These are phyloP conservation scores for Cecropterus lyciades DNA, from an alignment of 1,140 invertebrate species.

Conservation along the genomic window DNA sequence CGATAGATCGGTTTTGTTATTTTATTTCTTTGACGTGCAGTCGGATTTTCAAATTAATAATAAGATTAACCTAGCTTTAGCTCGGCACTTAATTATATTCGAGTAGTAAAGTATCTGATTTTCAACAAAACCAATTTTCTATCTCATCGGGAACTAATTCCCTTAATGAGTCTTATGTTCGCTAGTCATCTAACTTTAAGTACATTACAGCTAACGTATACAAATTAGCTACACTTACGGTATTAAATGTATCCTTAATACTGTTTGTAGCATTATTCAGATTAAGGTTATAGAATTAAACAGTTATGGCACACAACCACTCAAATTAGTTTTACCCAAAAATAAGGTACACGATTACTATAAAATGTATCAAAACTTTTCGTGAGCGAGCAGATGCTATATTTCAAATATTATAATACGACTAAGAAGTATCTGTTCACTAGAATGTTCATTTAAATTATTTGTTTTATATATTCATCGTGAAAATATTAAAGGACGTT, in stretches of 20 bases:
- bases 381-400: too few species aligned
- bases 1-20: neutral
- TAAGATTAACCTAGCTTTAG: neutral
- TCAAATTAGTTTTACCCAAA: too few species aligned
- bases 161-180: neutral
- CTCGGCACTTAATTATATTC: neutral
- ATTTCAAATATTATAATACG: too few species aligned
- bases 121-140: constrained; percentile 1
- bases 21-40: neutral
- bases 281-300: too few species aligned
- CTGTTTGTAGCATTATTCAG: neutral
- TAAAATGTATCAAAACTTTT: too few species aligned
- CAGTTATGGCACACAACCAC: too few species aligned
- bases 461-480: too few species aligned
- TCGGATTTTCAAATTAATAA: constrained; percentile 4
- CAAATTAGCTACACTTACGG: neutral
- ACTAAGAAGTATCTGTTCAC: too few species aligned
- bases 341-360: too few species aligned
- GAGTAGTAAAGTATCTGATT: neutral
- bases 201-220: constrained; percentile 1
- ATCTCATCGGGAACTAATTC: constrained; percentile 1
- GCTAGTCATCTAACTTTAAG: constrained; percentile 5
- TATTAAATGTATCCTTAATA: neutral
- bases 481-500: too few species aligned
- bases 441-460: too few species aligned